A percentile compares a stretch with the other conserved stretches of the same genome.
These are phyloP conservation scores for Scolopax rusticola DNA, from an alignment of 2,797 vertebrate species.

Conservation along the genomic window DNA sequence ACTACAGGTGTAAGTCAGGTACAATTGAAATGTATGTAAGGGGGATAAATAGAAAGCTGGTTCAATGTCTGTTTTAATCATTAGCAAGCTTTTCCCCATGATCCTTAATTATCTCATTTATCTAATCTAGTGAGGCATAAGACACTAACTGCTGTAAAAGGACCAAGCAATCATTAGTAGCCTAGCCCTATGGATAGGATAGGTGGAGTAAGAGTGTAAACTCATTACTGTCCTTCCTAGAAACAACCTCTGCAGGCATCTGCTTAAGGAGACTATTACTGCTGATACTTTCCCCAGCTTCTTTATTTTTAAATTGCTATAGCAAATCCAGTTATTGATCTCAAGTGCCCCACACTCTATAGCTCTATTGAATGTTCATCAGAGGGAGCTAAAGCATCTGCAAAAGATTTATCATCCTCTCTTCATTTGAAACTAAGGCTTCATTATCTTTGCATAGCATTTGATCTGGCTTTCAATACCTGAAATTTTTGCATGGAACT, in stretches of 20 bases:
- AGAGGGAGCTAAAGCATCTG: slow-evolving; percentile 6
- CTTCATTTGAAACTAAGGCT: neutral
- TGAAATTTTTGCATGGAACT: neutral
- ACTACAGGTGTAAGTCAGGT: neutral
- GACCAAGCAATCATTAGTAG: slow-evolving; percentile 15
- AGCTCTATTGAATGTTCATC: neutral
- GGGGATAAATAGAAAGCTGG: neutral
- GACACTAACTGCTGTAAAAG: slow-evolving; percentile 38
- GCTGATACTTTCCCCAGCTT: neutral
- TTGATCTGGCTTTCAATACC: neutral
- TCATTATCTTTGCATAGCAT: neutral
- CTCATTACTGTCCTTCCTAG: slow-evolving; percentile 1
- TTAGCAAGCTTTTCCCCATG: slow-evolving; percentile 20
- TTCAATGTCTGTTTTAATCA: slow-evolving; percentile 38
- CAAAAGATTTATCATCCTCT: neutral
- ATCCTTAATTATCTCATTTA: slow-evolving; percentile 65
- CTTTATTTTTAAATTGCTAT: neutral
- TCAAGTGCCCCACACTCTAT: neutral
- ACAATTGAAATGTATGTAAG: neutral
- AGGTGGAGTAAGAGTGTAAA: slow-evolving; percentile 9
- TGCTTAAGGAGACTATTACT: neutral
- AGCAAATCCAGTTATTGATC: slow-evolving; percentile 38
- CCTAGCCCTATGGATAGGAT: neutral
- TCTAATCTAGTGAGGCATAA: slow-evolving; percentile 61
- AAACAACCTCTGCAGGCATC: neutral